These are phyloP conservation scores for Acanthopleura granulata DNA, from an alignment of 2,888 invertebrate species.

Conservation along the genomic window DNA sequence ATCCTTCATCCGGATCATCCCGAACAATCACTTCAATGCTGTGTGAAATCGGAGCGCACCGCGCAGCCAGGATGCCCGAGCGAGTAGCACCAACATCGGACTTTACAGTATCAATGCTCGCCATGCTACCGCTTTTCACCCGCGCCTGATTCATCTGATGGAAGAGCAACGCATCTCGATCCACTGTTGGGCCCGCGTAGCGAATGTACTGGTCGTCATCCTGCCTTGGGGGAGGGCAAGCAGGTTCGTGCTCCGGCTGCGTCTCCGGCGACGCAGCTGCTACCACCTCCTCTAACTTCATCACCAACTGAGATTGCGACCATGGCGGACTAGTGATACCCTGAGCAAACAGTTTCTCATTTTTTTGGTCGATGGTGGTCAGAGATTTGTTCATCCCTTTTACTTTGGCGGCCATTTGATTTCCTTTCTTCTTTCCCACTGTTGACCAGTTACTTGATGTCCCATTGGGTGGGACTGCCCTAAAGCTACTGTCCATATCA, in stretches of 20 bases:
- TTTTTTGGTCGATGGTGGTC: neutral
- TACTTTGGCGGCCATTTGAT: neutral
- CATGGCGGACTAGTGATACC: slow-evolving; percentile 12
- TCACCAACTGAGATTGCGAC: neutral
- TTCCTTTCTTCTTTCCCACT: slow-evolving; percentile 16
- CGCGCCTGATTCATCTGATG: slow-evolving; percentile 58
- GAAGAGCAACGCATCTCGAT: slow-evolving; percentile 60
- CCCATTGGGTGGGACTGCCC: slow-evolving; percentile 9
- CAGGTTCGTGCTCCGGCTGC: neutral
- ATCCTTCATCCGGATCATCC: slow-evolving; percentile 22
- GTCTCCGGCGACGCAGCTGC: slow-evolving; percentile 10
- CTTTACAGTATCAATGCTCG: slow-evolving; percentile 56
- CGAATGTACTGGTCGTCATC: slow-evolving; percentile 27
- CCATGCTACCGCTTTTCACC: slow-evolving; percentile 47
- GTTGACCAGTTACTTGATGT: slow-evolving; percentile 44
- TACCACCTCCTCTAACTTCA: slow-evolving; percentile 9
- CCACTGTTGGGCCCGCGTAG: slow-evolving; percentile 46
- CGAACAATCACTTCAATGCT: slow-evolving; percentile 60
- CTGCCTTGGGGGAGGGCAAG: slow-evolving; percentile 16
- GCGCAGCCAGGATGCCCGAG: slow-evolving; percentile 29
- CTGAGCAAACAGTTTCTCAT: neutral
- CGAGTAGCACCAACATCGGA: slow-evolving; percentile 37
- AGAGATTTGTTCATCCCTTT: neutral
- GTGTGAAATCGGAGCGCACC: slow-evolving; percentile 43
- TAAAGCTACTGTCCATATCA: slow-evolving; percentile 24